Base-by-base conservation (phyloP, 1,140 invertebrate species). In the Temnothorax curvispinosus region DNA sequence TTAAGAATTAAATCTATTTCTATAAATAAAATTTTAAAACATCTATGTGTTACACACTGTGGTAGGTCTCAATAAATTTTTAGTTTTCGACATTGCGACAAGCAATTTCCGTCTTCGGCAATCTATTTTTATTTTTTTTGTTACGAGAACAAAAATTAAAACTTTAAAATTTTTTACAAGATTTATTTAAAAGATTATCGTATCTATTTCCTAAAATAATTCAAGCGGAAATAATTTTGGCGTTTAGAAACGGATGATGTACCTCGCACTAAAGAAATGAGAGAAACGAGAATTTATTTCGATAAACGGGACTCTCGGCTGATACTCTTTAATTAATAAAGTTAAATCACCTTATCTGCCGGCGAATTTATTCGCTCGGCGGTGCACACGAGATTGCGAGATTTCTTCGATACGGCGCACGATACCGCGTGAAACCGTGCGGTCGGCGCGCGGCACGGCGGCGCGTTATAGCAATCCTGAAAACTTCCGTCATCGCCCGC, bases 401-500 rank as follows among this genome's bases (percentile, higher is more conserved):
- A 60, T 82, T 60, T 50, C 69, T n/a, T 50, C 69, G 69, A 84
- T 84, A 60, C 21, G 67, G 69, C 54, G 11, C 78, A 8, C 80
- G 9, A 11, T 11, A 32, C 21, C 67, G 78, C 67, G 13, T 72
- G 80, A 81, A 81, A 81, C 64, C 27, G 69, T 18, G 21, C 65
- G 32, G 76, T 44, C 52, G 52, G 15, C 7, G 60, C 27, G 27
- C 58, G n/a, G n/a, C n/a, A n/a, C n/a, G 15, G 41, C 44, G 44
- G 52, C 60, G 47, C 69, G 38, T 82, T 82, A 60, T 72, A 15
- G 74, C 82, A 56, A 65, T 85, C 50, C 50, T 77, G 72, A 85
- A 85, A 85, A 85, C 74, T 85, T 85, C 82, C 82, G 74, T 85
- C 82, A 78, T 85, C 74, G 82, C 75, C 58, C 50, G 82, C 82